Base-by-base conservation (phyloP, 2,888 invertebrate species). In the Leucophora obtusa region DNA sequence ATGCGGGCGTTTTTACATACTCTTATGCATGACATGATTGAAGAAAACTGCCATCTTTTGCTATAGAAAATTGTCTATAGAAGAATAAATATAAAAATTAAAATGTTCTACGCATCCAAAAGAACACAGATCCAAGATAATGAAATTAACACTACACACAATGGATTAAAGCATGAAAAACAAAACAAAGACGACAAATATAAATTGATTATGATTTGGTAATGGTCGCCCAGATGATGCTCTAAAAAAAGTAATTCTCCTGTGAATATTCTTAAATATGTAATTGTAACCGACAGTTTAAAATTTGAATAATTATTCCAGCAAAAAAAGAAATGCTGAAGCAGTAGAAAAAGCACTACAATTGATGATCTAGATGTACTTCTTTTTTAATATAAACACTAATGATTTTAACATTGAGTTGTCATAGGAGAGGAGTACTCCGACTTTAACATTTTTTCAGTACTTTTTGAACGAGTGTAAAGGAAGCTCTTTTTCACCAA, bases 31-130 rank as follows among this genome's bases (percentile, higher is more conserved):
- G 75, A 69, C 50, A 58, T 69, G 58, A 50, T 58, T 59, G 11
- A 59, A 69, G 59, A 50, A 59, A 59, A 51, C 24, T 51, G 50
- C 28, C 58, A 58, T 56, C 24, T 51, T 54, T 60, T 68, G 38
- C 38, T 38, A 38, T 38, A 38, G 38, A 1, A 38, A 11, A 38
- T 38, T 38, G 10, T 38, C 11, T 38, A 38, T 38, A 38, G 38
- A 9, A 38, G 63, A 53, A 47, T 53, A 53, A 28, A 79, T 53
- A 47, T 53, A 53, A 28, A 79, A 79, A 74, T 79, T 79, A 65
- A 79, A 79, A 79, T 79, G 74, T 79, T 74, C 65, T 70, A 74
- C 74, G 74, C 74, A 79, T 79, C 47, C 15, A 51, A 60, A 21
- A 33, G 35, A 21, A 43, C 63, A 24, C 35, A 65, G 68, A 79